Evolutionary conservation across 2,888 invertebrate species (phyloP).

Genomic region (Ecdyonurus torrentis): DNA sequence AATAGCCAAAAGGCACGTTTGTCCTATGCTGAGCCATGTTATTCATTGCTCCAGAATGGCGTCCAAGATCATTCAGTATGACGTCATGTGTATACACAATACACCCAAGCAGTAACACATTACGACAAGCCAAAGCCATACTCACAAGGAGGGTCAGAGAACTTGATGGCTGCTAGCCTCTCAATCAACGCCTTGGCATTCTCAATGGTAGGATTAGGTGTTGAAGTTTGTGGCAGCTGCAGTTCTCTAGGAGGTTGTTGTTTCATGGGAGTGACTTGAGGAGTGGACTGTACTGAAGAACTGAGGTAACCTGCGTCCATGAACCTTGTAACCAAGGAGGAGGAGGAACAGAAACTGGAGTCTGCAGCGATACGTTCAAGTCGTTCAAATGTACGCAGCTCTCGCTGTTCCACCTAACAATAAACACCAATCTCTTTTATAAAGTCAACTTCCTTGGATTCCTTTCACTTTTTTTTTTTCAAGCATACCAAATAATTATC

Average conservation of each 20-base stretch:
- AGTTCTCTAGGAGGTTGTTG: background rate
- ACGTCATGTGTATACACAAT: too few species aligned
- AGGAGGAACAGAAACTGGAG: conserved; percentile 53
- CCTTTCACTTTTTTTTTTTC: too few species aligned
- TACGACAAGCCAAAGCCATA: too few species aligned
- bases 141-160: background rate
- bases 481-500: too few species aligned
- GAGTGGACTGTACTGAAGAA: conserved; percentile 24
- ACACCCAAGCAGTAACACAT: too few species aligned
- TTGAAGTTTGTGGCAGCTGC: background rate
- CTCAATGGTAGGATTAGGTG: background rate
- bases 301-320: conserved; percentile 20
- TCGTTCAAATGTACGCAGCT: conserved; percentile 58
- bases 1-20: too few species aligned
- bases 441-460: too few species aligned
- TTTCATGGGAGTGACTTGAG: conserved; percentile 13
- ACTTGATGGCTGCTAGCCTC: background rate
- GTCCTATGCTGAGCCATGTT: too few species aligned
- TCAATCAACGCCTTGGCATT: background rate
- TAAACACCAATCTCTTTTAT: too few species aligned
- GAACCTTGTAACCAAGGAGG: conserved; percentile 41
- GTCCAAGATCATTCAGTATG: too few species aligned
- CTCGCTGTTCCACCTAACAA: conserved; percentile 27
- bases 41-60: too few species aligned
- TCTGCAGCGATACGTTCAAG: conserved; percentile 52